Conservation (phyloP, 2,113 vertebrate species). For the Daubentonia madagascariensis region DNA sequence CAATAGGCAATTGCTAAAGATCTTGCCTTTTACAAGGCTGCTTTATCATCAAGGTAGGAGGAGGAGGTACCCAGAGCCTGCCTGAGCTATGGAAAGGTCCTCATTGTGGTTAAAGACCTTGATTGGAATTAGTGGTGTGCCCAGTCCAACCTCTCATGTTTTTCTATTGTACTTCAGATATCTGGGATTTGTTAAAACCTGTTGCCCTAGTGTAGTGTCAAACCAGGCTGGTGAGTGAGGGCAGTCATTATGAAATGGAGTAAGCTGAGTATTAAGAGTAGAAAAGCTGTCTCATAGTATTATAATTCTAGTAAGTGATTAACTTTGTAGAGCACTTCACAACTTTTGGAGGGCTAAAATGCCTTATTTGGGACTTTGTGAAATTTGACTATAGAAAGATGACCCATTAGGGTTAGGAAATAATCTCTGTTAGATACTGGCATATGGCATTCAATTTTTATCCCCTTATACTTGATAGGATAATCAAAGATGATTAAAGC, state of each 20-base stretch:
- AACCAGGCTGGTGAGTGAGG: neutral
- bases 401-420: neutral
- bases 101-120: neutral
- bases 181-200: neutral
- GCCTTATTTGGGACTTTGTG: neutral
- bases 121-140: neutral
- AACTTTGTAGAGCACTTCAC: neutral
- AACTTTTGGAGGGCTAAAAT: neutral
- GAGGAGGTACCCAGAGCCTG: neutral
- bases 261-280: neutral
- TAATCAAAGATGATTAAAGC: constrained; percentile 33
- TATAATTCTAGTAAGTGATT: neutral
- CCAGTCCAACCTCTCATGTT: neutral
- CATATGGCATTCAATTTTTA: neutral
- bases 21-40: neutral
- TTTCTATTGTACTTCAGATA: neutral
- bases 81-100: neutral
- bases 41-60: neutral
- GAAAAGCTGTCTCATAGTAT: neutral
- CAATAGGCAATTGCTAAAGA: neutral
- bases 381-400: constrained; percentile 21
- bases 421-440: constrained; percentile 17
- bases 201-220: neutral
- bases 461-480: neutral
- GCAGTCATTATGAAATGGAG: neutral